Evolutionary conservation across 2,888 invertebrate species (phyloP).

Genomic region (Melikaiella ostensackeni): DNA sequence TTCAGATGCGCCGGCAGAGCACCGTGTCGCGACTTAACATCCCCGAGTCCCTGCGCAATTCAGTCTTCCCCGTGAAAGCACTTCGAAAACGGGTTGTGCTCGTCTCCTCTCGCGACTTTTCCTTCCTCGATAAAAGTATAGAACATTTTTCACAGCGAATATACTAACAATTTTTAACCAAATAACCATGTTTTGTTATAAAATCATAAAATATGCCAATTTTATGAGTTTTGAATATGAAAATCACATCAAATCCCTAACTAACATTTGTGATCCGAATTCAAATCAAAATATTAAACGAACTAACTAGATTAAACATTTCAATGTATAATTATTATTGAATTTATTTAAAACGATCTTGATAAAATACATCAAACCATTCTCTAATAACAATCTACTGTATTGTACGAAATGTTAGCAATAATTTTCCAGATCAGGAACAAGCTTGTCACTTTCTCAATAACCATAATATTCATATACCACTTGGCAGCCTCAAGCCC

Average conservation of each 20-base stretch:
- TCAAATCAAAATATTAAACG: neutral
- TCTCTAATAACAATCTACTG: too few species aligned
- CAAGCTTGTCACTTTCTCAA: neutral
- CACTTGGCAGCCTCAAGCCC: slow-evolving; percentile 2
- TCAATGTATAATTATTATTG: neutral
- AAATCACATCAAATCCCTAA: neutral
- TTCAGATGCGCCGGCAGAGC: slow-evolving; percentile 56
- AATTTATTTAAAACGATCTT: too few species aligned
- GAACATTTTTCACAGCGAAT: neutral
- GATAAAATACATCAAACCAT: too few species aligned
- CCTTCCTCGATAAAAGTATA: neutral
- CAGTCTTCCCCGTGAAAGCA: slow-evolving; percentile 53
- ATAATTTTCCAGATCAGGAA: neutral
- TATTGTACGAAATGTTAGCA: neutral
- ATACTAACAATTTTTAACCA: neutral
- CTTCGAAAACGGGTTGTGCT: slow-evolving; percentile 49
- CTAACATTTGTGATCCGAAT: neutral
- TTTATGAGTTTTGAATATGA: neutral
- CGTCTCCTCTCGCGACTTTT: slow-evolving; percentile 42
- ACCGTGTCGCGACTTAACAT: slow-evolving; percentile 39
- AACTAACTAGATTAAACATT: neutral
- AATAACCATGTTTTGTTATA: neutral
- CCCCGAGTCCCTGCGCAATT: slow-evolving; percentile 34
- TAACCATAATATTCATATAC: neutral
- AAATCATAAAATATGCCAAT: neutral